Base-by-base conservation (phyloP, 1,140 invertebrate genomes). In the Papilio polyxenes region DNA sequence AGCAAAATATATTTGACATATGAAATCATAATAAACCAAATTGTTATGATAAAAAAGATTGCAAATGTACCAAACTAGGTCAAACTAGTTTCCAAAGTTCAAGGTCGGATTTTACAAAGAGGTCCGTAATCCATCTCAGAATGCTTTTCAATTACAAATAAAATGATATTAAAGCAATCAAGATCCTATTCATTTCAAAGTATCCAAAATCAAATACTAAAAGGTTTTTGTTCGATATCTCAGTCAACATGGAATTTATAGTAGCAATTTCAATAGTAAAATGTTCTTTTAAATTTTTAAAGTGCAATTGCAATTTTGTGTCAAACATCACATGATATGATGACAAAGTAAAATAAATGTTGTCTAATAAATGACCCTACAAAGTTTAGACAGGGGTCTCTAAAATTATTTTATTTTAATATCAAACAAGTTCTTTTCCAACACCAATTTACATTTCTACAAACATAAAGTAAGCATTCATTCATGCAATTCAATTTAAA, bases 111-210 rank as follows among this genome's bases (percentile, higher is more conserved):
- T 44, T 48, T 17, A 59, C 56, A 59, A 59, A 59, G 56, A 59
- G 56, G n/a, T 59, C n/a, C 56, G 8, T n/a, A 59, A 59, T 59
- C n/a, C 56, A 44, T 44, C 17, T 37, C 31, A 75, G 37, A 75
- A 40, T 31, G 15, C 40, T 17, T 75, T 75, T 75, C 74, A 75
- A 75, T 75, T 44, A 75, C 48, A 49, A 17, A 75, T 44, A 75
- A 49, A 75, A 44, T 17, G 40, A 75, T 44, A 75, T 44, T 75
- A n/a, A 49, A 40, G 37, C 40, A 75, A 75, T 75, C 74, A 75
- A 75, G 15, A 75, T n/a, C 17, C 74, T 44, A 44, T 75, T 75
- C 74, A 75, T n/a, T 13, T 49, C n/a, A n/a, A 44, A 75, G 4
- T 15, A 74, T 17, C 69, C 51, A 6, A 53, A 53, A 13, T 17